A percentile compares a stretch with the other conserved stretches of the same genome.
Conservation (phyloP, 1,140 invertebrate species). For the Bilobella aurantiaca region DNA sequence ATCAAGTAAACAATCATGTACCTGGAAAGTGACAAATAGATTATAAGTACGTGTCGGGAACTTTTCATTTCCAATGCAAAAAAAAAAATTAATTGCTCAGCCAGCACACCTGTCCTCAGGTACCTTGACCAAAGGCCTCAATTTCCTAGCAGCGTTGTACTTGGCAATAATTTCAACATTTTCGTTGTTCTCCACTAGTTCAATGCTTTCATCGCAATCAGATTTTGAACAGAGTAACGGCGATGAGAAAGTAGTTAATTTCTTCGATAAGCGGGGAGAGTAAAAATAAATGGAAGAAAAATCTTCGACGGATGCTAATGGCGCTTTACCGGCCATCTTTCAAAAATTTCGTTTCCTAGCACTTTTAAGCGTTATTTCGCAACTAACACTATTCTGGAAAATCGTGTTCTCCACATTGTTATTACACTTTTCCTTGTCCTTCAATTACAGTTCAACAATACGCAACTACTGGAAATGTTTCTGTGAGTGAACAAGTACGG, state of each 20-base stretch:
- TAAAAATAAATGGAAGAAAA: conserved; percentile 33
- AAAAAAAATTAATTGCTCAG: background rate
- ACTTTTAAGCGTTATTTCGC: background rate
- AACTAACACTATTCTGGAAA: no score
- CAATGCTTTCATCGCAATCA: conserved; percentile 21
- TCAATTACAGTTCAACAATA: no score
- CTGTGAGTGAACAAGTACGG: no score
- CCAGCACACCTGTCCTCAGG: conserved; percentile 28
- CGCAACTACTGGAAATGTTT: no score
- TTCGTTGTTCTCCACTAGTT: conserved; percentile 28
- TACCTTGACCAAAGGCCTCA: conserved; percentile 32
- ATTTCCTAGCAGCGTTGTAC: conserved; percentile 29
- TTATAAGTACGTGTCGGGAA: no score
- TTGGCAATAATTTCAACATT: conserved; percentile 32
- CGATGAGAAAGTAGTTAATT: conserved; percentile 25
- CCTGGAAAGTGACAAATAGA: conserved; percentile 44
- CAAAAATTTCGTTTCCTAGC: background rate
- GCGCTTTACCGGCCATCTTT: conserved; percentile 18
- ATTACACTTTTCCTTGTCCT: no score
- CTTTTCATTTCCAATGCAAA: no score
- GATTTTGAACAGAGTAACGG: conserved; percentile 20
- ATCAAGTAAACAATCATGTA: conserved; percentile 78
- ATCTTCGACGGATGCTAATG: conserved; percentile 33
- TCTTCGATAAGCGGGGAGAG: conserved; percentile 27
- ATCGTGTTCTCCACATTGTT: no score